phyloP scores from a whole-genome alignment of 2,113 vertebrate species.

The Tautogolabrus adspersus region DNA sequence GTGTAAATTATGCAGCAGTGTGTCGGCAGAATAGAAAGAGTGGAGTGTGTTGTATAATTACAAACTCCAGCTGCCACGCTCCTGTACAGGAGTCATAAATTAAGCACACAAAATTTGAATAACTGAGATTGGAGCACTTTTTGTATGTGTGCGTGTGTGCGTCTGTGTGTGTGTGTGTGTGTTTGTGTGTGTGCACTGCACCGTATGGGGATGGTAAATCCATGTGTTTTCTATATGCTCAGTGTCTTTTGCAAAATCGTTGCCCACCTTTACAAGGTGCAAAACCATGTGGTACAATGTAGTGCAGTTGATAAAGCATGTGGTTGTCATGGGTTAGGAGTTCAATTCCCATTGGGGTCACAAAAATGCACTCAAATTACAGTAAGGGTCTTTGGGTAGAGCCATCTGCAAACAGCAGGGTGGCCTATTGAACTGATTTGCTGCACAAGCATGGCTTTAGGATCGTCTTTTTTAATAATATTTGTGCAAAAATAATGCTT shows the following conservation, averaged over 20 bases:
- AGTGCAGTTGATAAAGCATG: slow-evolving; percentile 43
- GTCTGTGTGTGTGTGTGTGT: no score
- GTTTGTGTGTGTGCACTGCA: neutral
- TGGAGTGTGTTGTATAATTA: slow-evolving; percentile 75
- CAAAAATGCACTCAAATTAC: slow-evolving; percentile 58
- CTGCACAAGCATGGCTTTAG: slow-evolving; percentile 28
- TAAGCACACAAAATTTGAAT: slow-evolving; percentile 72
- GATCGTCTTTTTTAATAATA: slow-evolving; percentile 3
- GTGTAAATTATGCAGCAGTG: slow-evolving; percentile 78
- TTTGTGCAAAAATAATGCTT: slow-evolving; percentile 10
- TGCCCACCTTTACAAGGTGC: slow-evolving; percentile 47
- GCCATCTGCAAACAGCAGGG: slow-evolving; percentile 67
- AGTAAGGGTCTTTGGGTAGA: slow-evolving; percentile 49
- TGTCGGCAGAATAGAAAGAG: slow-evolving; percentile 63
- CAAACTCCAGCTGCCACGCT: slow-evolving; percentile 77
- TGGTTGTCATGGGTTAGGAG: slow-evolving; percentile 51
- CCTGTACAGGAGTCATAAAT: slow-evolving; percentile 72
- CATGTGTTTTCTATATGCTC: slow-evolving; percentile 12
- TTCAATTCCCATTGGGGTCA: slow-evolving; percentile 62
- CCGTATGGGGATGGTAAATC: neutral
- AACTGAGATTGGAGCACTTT: slow-evolving; percentile 40
- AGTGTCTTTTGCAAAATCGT: slow-evolving; percentile 5
- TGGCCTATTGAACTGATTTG: slow-evolving; percentile 41
- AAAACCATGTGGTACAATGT: slow-evolving; percentile 10
- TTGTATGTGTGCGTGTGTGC: no score